Conservation (phyloP, 2,113 vertebrate genomes). For the Pachycephala philippinensis region DNA sequence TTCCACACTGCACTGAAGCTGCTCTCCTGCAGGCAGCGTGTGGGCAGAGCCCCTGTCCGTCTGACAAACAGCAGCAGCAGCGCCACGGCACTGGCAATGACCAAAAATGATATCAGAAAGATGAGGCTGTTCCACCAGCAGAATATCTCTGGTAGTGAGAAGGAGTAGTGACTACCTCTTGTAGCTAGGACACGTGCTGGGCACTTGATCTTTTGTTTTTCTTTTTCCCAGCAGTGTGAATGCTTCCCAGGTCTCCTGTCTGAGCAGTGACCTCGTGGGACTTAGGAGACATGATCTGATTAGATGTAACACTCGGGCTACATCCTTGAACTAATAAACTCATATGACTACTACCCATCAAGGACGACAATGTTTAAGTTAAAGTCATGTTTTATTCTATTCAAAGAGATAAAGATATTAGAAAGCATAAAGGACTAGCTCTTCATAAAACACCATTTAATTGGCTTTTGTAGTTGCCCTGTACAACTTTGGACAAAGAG, state of each 20-base stretch:
- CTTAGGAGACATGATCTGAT: not conserved
- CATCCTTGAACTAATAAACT: not conserved
- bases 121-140: not conserved
- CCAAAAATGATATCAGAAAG: not conserved
- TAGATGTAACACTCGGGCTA: not conserved
- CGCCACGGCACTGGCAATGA: not conserved
- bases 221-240: not conserved
- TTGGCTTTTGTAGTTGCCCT: not conserved
- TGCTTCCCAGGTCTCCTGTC: not conserved
- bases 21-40: not conserved
- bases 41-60: fast-evolving
- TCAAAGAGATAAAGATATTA: not conserved
- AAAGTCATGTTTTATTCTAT: not conserved
- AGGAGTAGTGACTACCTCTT: not conserved
- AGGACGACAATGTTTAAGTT: not conserved
- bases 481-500: not conserved
- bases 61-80: not conserved
- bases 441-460: not conserved
- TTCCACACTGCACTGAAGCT: not conserved
- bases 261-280: not conserved
- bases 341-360: not conserved
- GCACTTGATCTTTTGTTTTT: not conserved
- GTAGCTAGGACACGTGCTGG: fast-evolving
- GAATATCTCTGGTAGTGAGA: not conserved
- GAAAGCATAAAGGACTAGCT: not conserved